These are phyloP conservation scores for Eudyptes chrysolophus DNA, from an alignment of 2,113 vertebrate genomes.

Conservation along the genomic window DNA sequence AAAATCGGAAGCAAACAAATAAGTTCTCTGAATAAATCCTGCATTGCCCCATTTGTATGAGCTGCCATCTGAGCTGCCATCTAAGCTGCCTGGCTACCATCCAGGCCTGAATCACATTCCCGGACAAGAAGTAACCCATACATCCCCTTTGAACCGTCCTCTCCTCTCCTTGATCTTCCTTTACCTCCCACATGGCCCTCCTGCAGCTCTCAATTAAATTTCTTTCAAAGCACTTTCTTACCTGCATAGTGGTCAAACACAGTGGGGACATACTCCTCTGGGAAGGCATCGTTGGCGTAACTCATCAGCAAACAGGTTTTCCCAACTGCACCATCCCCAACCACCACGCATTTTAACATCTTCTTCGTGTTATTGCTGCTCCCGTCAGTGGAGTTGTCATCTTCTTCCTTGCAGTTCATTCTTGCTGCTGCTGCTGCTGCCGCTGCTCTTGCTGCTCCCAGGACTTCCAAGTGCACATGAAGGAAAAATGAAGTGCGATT, in stretches of 20 bases:
- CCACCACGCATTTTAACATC: slow-evolving; percentile 85
- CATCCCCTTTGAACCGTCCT: background rate
- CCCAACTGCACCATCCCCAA: slow-evolving; percentile 82
- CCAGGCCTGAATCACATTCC: slow-evolving; percentile 14
- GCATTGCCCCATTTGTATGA: background rate
- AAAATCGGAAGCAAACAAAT: background rate
- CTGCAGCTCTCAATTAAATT: background rate
- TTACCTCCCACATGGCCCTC: background rate
- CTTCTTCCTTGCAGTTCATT: slow-evolving; percentile 72
- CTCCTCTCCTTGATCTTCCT: background rate
- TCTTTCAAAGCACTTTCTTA: slow-evolving; percentile 49
- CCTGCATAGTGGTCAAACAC: slow-evolving; percentile 87
- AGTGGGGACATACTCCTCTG: slow-evolving; percentile 81
- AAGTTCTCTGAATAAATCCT: slow-evolving; percentile 20
- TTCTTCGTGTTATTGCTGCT: slow-evolving; percentile 61
- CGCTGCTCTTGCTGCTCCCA: slow-evolving; percentile 4
- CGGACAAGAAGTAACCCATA: background rate
- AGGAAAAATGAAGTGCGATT: slow-evolving; percentile 52
- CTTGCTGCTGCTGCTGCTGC: slow-evolving; percentile 10
- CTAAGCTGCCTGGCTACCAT: background rate
- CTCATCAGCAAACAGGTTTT: slow-evolving; percentile 86
- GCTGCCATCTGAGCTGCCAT: slow-evolving; percentile 24
- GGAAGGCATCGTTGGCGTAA: slow-evolving; percentile 84
- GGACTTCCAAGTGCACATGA: slow-evolving; percentile 57
- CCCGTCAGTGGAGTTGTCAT: slow-evolving; percentile 54